Percentiles rank a stretch among this genome's conserved stretches.
Evolutionary conservation across 1,140 invertebrate species (phyloP).

Genomic region (Ylistrum balloti): DNA sequence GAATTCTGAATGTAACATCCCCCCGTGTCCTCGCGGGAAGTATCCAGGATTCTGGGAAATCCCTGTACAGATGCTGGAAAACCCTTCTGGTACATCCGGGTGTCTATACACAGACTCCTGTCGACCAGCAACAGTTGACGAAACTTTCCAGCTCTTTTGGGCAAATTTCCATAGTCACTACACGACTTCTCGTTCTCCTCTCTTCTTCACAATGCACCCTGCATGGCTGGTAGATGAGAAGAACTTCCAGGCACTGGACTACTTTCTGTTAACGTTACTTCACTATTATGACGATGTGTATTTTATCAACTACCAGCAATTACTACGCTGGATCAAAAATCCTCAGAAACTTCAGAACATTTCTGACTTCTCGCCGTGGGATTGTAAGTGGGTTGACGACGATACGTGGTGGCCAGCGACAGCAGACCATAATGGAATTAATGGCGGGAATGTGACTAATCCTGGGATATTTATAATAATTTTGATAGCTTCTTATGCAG

Average conservation of each 20-base stretch:
- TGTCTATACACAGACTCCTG: conserved; percentile 73
- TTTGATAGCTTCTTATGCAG: not conserved
- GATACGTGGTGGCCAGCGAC: not conserved
- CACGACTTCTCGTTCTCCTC: conserved; percentile 65
- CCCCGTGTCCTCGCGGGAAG: conserved; percentile 61
- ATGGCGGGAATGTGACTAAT: not conserved
- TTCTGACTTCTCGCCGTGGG: conserved; percentile 61
- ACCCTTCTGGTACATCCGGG: conserved; percentile 53
- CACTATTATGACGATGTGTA: conserved; percentile 68
- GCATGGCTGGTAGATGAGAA: conserved; percentile 66
- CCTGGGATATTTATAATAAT: not conserved
- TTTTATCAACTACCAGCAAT: conserved; percentile 66
- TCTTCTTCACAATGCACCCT: conserved; percentile 72
- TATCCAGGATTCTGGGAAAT: conserved; percentile 69
- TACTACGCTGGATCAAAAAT: conserved; percentile 66
- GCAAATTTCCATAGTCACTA: conserved; percentile 72
- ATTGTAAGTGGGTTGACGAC: conserved; percentile 48
- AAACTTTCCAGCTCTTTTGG: conserved; percentile 69
- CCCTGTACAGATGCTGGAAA: conserved; percentile 63
- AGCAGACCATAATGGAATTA: not conserved
- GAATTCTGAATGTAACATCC: conserved; percentile 62
- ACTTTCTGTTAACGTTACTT: conserved; percentile 65
- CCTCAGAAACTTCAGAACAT: conserved; percentile 63
- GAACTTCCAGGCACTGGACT: conserved; percentile 63
- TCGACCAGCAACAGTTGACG: conserved; percentile 61